Evolutionary conservation across 2,113 vertebrate species (phyloP).

Genomic region (Lucifuga dentata): DNA sequence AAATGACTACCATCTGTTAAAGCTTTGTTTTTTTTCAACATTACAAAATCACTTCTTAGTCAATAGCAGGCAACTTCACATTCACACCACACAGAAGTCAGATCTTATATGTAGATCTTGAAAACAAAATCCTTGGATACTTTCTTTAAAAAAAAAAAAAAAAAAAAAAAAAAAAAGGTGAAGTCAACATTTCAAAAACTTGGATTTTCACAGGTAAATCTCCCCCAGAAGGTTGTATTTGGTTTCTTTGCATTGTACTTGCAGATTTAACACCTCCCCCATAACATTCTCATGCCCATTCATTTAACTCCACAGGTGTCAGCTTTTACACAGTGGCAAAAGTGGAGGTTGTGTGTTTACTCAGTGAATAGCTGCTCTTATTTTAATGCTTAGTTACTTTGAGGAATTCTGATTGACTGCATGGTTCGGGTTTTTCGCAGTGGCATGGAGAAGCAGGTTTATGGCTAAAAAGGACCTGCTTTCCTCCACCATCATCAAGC

Average conservation of each 20-base stretch:
- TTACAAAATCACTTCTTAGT: constrained; percentile 42
- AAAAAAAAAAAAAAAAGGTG: not conserved
- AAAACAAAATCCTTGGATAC: not conserved
- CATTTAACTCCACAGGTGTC: constrained; percentile 63
- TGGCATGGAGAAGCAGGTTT: no score
- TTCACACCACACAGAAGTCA: not conserved
- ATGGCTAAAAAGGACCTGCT: no score
- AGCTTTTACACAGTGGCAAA: constrained; percentile 71
- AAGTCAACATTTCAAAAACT: constrained; percentile 14
- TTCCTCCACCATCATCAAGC: no score
- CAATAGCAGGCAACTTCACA: constrained; percentile 16
- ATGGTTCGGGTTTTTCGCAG: not conserved
- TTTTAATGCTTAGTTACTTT: not conserved
- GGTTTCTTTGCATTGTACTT: constrained; percentile 64
- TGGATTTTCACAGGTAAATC: constrained; percentile 40
- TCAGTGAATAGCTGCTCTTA: constrained; percentile 33
- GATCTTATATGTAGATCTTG: not conserved
- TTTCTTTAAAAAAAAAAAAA: not conserved
- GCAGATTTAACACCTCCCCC: constrained; percentile 70
- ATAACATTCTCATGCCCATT: constrained; percentile 73
- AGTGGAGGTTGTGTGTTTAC: constrained; percentile 67
- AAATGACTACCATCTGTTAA: constrained; percentile 77
- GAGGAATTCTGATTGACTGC: not conserved
- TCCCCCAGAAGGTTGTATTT: constrained; percentile 73
- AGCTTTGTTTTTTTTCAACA: constrained; percentile 35